Evolutionary conservation across 2,797 vertebrate genomes (phyloP), one percentile per base, ranked within the genome.

Genomic region (Neoniphon sammara): DNA sequence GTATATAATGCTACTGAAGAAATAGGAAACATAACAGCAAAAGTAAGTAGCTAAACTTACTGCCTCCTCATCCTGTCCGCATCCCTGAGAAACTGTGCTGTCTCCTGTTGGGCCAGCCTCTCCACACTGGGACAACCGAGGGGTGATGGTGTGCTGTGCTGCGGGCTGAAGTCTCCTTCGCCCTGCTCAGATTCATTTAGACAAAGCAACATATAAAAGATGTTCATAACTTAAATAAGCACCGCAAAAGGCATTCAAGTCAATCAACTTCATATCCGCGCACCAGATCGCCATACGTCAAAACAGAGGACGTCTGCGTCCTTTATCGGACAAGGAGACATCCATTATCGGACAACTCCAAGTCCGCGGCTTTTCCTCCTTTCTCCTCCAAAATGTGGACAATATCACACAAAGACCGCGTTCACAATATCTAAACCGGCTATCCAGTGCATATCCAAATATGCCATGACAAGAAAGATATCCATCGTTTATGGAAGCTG

Each of bases 51-150:
- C 7, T 54, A 6, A 57, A 95, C 96, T 94, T 92, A 98, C 97
- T 94, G 93, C 62, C 91, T 93, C 85, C 89, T 94, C 54, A 94
- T 89, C 34, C 87, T 95, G 86, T 96, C 92, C 18, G 94, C 92
- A 73, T 94, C 94, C 80, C 90, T 91, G 62, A 97, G 20, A 66
- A 97, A 97, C 72, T 94, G 91, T 7, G 80, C 74, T 83, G 91
- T 93, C 85, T 92, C 92, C 53, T 87, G 72, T 64, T 83, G 84
- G 77, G 73, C 87, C 70, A 73, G 82, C 75, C 88, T 93, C 58
- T 92, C 94, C 82, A 75, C 77, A 25, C 73, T 88, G 57, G 92
- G 85, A 60, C 80, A 68, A 44, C 31, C 49, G 30, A 69, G 47
- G 10, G 83, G 87, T 75, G 78, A 25, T 57, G 68, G 60, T 78